Evolutionary conservation across 2,888 invertebrate genomes (phyloP).

Genomic region (Gonocerus acuteangulatus): DNA sequence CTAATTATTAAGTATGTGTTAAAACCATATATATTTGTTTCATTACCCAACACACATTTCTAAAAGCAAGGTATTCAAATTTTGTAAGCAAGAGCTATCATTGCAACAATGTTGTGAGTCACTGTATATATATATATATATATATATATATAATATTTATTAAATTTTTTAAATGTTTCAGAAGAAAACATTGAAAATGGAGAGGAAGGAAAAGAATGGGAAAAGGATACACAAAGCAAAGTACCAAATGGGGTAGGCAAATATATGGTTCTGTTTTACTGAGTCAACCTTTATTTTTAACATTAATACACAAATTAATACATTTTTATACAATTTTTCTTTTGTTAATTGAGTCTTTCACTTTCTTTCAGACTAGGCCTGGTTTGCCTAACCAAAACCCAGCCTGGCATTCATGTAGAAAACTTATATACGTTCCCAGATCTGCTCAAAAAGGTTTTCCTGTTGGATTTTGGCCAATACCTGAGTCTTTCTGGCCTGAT

Average conservation of each 20-base stretch:
- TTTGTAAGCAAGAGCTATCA: no score
- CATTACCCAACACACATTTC: no score
- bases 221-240: conserved; percentile 38
- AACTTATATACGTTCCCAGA: conserved; percentile 84
- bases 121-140: no score
- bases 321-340: not conserved
- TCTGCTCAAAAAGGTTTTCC: conserved; percentile 86
- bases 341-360: not conserved
- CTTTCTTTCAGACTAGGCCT: conserved; percentile 43
- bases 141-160: no score
- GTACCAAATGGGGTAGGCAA: conserved; percentile 46
- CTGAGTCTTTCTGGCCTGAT: conserved; percentile 97
- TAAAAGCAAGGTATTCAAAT: no score
- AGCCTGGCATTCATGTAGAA: conserved; percentile 75
- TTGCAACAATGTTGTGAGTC: no score
- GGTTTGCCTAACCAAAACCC: conserved; percentile 38
- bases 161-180: conserved; percentile 23
- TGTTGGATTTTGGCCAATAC: conserved; percentile 96
- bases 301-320: not conserved
- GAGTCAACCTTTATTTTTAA: no score
- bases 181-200: conserved; percentile 40
- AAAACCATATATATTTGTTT: no score
- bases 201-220: conserved; percentile 46
- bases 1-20: no score
- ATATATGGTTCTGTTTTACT: no score